A percentile compares a stretch with the other conserved stretches of the same genome.
Conservation (phyloP, 2,797 vertebrate genomes). For the Pantherophis alleghaniensis region DNA sequence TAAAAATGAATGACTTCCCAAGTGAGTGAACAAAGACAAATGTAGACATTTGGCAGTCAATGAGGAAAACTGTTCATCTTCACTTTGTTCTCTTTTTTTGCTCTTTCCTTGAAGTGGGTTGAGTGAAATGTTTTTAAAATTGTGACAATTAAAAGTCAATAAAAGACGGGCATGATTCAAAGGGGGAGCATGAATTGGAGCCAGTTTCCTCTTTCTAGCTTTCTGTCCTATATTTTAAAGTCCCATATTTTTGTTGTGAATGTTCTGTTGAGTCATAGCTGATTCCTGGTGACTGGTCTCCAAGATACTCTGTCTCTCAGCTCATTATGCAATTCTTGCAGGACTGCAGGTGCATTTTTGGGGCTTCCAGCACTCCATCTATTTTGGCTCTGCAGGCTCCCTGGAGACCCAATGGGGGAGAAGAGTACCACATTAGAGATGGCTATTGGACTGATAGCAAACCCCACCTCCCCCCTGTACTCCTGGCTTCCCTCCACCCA, state of each 20-base stretch:
- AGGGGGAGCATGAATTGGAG: background rate
- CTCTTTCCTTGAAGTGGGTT: background rate
- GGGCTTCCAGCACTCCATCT: background rate
- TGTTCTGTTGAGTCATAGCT: background rate
- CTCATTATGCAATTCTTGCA: background rate
- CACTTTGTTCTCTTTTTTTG: background rate
- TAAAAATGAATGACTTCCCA: background rate
- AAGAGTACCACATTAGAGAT: background rate
- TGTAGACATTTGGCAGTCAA: background rate
- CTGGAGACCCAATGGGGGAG: background rate
- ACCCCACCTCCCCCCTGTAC: background rate
- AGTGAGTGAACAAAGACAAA: conserved; percentile 16
- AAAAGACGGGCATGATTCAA: background rate
- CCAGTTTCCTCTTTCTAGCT: background rate
- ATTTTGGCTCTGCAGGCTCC: background rate
- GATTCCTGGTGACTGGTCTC: background rate
- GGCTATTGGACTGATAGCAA: background rate
- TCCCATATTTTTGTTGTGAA: background rate
- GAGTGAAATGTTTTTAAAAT: background rate
- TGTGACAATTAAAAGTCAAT: background rate
- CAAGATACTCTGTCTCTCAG: background rate
- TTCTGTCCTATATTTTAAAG: background rate
- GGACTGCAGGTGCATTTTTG: background rate
- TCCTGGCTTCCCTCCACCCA: background rate
- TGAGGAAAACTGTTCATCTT: background rate